Evolutionary conservation across 2,888 invertebrate genomes (phyloP), one percentile per base, ranked within the genome.

Genomic region (Cheilosia variabilis): DNA sequence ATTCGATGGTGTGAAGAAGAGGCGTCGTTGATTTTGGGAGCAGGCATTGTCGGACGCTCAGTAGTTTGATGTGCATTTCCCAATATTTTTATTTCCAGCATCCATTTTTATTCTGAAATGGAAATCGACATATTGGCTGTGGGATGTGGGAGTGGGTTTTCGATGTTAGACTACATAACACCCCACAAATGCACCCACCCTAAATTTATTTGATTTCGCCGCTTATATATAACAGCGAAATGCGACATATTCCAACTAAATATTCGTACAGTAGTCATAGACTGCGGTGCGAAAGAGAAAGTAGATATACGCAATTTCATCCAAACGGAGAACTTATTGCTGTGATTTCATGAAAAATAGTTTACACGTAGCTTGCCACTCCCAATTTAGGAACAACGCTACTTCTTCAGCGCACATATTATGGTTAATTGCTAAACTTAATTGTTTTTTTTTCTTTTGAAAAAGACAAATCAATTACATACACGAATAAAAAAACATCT

Each of bases 391-490:
- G 37, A 50, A 57, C 31, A 22, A 58, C 58, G 34, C 69, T 47
- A 4, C 19, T 37, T 50, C 53, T 43, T 55, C 27, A 24, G 22
- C 22, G 45, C 45, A 17, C 47, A 13, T 31, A 34, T 57, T 31
- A 47, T 69, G 15, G 50, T 17, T 34, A 47, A 47, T 45, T 43
- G 24, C 10, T 41, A 55, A 55, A 17, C 15, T 34, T 17, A 13
- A 52, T 31, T 31, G 31, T 53, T 69, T 17, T 47, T 53, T 45
- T 73, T 72, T 82, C 69, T 63, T 75, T 43, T 68, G 66, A 45
- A 57, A 55, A 60, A 75, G 52, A 19, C 45, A 73, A 7, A 55
- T 37, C 58, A 31, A 31, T 50, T 34, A 65, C 47, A 66, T 43
- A 65, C 53, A 66, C 34, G 34, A 37, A 37, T 34, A 27, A 57